Evolutionary conservation across 2,113 vertebrate genomes (phyloP).

Genomic region (Ondatra zibethicus): DNA sequence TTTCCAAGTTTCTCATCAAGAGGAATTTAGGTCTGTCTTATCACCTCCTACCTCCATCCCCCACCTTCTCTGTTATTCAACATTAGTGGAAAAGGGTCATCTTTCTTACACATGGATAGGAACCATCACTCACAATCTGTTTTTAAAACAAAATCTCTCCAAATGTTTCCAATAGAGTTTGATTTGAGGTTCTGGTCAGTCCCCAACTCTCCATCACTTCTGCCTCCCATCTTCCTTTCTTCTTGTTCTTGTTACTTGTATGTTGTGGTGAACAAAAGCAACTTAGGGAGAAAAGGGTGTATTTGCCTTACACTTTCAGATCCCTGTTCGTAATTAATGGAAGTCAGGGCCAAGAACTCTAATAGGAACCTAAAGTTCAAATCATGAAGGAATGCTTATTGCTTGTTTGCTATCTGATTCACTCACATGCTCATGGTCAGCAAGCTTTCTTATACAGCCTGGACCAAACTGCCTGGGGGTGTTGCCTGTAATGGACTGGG

Average conservation of each 20-base stretch:
- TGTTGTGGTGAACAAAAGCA: neutral
- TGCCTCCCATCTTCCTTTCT: neutral
- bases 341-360: neutral
- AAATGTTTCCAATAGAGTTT: constrained; percentile 17
- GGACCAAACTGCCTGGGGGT: neutral
- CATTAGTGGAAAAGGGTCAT: neutral
- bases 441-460: neutral
- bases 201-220: neutral
- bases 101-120: neutral
- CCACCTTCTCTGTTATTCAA: constrained; percentile 33
- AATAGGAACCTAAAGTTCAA: neutral
- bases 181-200: neutral
- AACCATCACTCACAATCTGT: neutral
- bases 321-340: neutral
- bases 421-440: neutral
- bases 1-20: constrained; percentile 22
- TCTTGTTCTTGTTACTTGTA: neutral
- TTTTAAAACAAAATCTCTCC: constrained; percentile 46
- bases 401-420: neutral
- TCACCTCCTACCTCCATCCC: neutral
- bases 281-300: neutral
- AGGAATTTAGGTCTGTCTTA: neutral
- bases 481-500: neutral
- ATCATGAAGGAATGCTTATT: neutral
- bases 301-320: neutral